Conservation (phyloP, 1,140 invertebrate genomes). For the Berghia stephanieae region DNA sequence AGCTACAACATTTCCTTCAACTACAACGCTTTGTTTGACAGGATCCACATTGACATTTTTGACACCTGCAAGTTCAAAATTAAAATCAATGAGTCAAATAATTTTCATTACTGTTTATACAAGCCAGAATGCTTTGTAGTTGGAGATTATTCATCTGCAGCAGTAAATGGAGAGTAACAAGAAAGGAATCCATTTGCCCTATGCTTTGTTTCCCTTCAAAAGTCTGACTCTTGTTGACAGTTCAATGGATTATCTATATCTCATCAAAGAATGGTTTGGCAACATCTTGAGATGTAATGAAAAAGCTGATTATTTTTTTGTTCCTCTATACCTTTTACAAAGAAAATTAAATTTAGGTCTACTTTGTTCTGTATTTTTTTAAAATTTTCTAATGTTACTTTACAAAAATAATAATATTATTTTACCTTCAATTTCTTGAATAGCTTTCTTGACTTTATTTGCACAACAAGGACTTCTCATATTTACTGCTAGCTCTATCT, state of each 20-base stretch:
- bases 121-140: background rate
- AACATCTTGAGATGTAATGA: background rate
- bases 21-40: slow-evolving; percentile 7
- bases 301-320: background rate
- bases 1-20: slow-evolving; percentile 26
- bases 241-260: background rate
- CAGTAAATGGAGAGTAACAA: background rate
- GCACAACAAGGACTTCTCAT: slow-evolving; percentile 24
- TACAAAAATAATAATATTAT: background rate
- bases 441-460: slow-evolving; percentile 9
- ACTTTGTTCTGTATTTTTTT: no score
- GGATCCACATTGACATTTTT: slow-evolving; percentile 15
- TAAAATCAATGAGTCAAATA: background rate
- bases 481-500: slow-evolving; percentile 21
- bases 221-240: background rate
- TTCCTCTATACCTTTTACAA: no score
- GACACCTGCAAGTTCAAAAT: slow-evolving; percentile 17
- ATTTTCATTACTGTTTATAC: background rate
- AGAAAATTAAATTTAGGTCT: background rate
- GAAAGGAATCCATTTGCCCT: no score
- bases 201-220: no score
- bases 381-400: no score
- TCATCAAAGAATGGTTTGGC: background rate
- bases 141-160: background rate
- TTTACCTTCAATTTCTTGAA: slow-evolving; percentile 12